Percentiles rank a stretch among this genome's conserved stretches.
phyloP scores from a whole-genome alignment of 2,113 vertebrate genomes.

The Plotosus lineatus region DNA sequence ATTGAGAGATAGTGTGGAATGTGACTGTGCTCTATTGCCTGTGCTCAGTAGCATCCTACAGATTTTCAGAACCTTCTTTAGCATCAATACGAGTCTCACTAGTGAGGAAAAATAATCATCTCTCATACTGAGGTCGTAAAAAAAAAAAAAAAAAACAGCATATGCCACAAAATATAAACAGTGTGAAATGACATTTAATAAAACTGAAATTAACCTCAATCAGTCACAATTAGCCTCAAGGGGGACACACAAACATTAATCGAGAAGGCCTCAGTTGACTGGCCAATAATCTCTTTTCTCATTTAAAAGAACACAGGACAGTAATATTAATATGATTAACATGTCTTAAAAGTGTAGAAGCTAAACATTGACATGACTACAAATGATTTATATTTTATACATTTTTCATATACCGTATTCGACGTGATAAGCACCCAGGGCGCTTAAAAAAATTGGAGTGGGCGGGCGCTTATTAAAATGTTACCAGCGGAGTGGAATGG shows the following conservation, averaged over 20 bases:
- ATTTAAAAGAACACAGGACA: constrained; percentile 50
- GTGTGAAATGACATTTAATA: constrained; percentile 14
- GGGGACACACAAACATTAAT: constrained; percentile 45
- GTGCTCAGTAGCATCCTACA: constrained; percentile 19
- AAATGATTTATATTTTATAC: background rate
- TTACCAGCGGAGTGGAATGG: background rate
- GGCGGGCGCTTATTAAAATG: too few relatives aligned
- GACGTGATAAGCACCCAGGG: too few relatives aligned
- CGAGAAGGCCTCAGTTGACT: constrained; percentile 23
- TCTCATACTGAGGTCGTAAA: constrained; percentile 13
- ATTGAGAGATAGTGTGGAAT: constrained; percentile 21
- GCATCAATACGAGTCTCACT: constrained; percentile 6
- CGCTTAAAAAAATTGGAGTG: too few relatives aligned
- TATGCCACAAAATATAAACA: constrained; percentile 40
- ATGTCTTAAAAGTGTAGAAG: background rate
- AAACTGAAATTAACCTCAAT: constrained; percentile 44
- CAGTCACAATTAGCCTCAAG: constrained; percentile 54
- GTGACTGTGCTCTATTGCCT: constrained; percentile 17
- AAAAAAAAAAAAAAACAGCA: constrained; percentile 2
- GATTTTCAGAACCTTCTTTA: background rate
- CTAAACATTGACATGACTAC: background rate
- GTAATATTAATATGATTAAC: background rate
- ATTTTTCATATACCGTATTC: background rate
- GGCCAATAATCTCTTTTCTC: constrained; percentile 51
- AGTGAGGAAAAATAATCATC: constrained; percentile 33